Evolutionary conservation across 2,888 invertebrate genomes (phyloP), one percentile per base, ranked within the genome.

Genomic region (Ophion slaviceki): DNA sequence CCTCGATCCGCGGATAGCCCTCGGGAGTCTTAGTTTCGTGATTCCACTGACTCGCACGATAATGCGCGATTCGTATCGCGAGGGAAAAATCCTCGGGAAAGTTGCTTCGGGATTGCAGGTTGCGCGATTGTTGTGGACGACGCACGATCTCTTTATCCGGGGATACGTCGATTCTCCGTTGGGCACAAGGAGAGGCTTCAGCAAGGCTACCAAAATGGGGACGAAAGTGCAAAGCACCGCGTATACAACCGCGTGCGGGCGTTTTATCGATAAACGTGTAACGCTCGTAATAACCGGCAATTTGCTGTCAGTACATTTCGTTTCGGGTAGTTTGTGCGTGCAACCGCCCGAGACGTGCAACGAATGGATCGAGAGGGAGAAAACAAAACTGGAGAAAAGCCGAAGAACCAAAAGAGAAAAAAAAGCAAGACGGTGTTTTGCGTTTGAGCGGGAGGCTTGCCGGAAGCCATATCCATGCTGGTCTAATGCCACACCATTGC

Each of bases 241-340:
- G 66, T 67, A n/a, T 66, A 36, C 24, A 57, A 20, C 36, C 59
- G 66, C 72, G 53, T 53, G 17, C 40, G 79, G 67, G 79, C 72
- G 82, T 67, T 76, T 80, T 80, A 86, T 86, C 87, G 88, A 87
- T 87, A 82, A 86, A 85, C 85, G 87, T 87, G 81, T 86, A 85
- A 84, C 86, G 85, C 78, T 72, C 80, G 84, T 86, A 88, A 88
- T 87, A 86, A 86, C 85, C 79, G 79, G 87, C 78, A 88, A 88
- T 88, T 88, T 88, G 75, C 84, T 75, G 68, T 86, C 80, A 77
- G 83, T 86, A 78, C 75, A 77, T 80, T 81, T 78, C 76, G 77
- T 80, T 86, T 77, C 68, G 72, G 80, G 57, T 80, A 80, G 80
- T 83, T 86, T 86, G 80, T 78, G 74, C 82, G 83, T 70, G 77